Percentiles rank a stretch among this genome's conserved stretches.
phyloP scores from a whole-genome alignment of 2,113 vertebrate species.

The Pandion haliaetus region DNA sequence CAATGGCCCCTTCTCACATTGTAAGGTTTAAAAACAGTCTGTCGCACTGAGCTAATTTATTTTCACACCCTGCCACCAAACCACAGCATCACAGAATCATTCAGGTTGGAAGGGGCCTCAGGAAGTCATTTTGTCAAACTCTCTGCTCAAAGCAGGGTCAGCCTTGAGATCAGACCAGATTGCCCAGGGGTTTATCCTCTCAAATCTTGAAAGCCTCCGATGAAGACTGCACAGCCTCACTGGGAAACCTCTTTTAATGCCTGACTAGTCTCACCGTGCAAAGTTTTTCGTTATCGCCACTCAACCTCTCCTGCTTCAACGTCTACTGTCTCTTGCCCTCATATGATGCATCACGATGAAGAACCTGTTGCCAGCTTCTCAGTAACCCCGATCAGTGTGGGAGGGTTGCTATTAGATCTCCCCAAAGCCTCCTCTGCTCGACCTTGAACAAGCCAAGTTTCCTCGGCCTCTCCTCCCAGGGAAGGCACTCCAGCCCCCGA shows the following conservation, averaged over 20 bases:
- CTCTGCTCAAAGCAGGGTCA: not conserved
- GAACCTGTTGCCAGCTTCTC: not conserved
- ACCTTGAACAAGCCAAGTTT: not conserved
- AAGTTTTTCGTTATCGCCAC: not conserved
- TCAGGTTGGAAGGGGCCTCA: not conserved
- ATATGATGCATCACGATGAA: not conserved
- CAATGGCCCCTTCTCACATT: too few relatives aligned
- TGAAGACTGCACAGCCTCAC: not conserved
- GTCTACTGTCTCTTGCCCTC: not conserved
- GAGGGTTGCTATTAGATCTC: not conserved
- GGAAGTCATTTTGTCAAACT: not conserved
- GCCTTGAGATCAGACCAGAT: not conserved
- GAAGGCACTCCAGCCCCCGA: not conserved
- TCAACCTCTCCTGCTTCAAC: not conserved
- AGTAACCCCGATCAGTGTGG: not conserved
- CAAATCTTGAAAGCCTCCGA: not conserved
- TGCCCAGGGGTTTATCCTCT: not conserved
- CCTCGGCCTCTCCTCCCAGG: not conserved
- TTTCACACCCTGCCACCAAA: not conserved
- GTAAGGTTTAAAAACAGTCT: not conserved
- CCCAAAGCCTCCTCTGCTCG: not conserved
- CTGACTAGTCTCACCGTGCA: too few relatives aligned
- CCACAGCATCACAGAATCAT: not conserved
- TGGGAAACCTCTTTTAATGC: not conserved
- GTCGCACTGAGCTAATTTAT: not conserved